Evolutionary conservation across 2,113 vertebrate genomes (phyloP).

Genomic region (Mormoops blainvillei): DNA sequence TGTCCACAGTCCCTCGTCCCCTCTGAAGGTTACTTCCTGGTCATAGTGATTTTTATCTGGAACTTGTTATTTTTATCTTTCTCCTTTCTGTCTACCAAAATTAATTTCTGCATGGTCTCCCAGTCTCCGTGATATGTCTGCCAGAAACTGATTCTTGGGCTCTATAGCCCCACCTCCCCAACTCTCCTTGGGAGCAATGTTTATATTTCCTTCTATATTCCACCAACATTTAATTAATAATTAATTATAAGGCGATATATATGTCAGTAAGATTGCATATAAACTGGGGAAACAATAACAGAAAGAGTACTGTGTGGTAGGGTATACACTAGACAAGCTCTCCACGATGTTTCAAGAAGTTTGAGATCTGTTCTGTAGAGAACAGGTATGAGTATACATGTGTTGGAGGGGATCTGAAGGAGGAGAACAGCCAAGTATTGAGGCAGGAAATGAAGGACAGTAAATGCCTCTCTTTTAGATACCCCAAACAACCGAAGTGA

Average conservation of each 20-base stretch:
- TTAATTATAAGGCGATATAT: not conserved
- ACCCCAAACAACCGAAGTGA: not conserved
- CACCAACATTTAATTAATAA: not conserved
- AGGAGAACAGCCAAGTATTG: accelerated
- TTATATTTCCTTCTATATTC: not conserved
- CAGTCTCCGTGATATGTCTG: not conserved
- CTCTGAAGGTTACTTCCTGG: not conserved
- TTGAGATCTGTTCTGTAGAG: not conserved
- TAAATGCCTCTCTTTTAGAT: not conserved
- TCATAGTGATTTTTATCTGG: not conserved
- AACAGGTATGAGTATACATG: accelerated
- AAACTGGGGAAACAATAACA: not conserved
- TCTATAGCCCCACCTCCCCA: not conserved
- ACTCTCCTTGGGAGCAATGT: not conserved
- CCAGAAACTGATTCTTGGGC: not conserved
- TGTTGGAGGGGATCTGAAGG: not conserved
- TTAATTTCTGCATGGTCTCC: not conserved
- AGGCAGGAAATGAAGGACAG: not conserved
- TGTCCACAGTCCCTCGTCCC: not conserved
- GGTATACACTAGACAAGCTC: not conserved
- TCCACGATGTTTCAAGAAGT: not conserved
- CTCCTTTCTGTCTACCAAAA: not conserved
- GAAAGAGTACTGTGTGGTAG: not conserved
- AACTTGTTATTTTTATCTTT: not conserved
- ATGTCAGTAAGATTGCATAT: not conserved